Evolutionary conservation across 1,140 invertebrate species (phyloP), one percentile per base, ranked within the genome.

Genomic region (Chlorops oryzae): DNA sequence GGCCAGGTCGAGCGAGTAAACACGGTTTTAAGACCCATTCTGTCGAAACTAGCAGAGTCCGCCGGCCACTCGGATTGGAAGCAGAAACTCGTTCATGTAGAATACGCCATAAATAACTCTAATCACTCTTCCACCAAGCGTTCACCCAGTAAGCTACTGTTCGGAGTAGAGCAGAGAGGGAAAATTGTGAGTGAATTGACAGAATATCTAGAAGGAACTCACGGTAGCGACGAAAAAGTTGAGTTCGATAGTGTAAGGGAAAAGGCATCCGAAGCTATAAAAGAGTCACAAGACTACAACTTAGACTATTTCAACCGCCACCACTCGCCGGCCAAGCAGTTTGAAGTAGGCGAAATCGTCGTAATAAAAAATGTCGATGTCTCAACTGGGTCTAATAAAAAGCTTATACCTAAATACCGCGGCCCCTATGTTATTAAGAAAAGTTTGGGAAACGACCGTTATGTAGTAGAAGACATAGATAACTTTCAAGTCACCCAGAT

Each of bases 61-160:
- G 4, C 6, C 3, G 22, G 3, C 3, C 22, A 13, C 3, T 3
- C 3, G 5, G 22, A 48, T 22, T 48, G 46, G 46, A 38, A 39
- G 2, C 22, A 40, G 21, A 18, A 39, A 39, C 37, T 48, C 10
- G 22, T 23, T 24, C n/a, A 48, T 17, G 23, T 48, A 20, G 46
- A 48, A 24, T 48, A 20, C 23, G 46, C 46, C 28, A 39, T 48
- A 21, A 48, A 48, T 37, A 48, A 48, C 17, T 38, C 46, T 13
- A 18, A 17, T 7, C 20, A 48, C 27, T 13, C 35, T 3, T 39
- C 46, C 9, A 39, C 25, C 12, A 15, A 38, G 27, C 20, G 28
- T 23, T 24, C 46, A 10, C 46, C 46, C 13, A 39, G 46, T 27
- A 25, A 24, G 13, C 9, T 40, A 6, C 28, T 38, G 17, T 48